Conservation (phyloP, 2,888 invertebrate species). For the Boloria selene region DNA sequence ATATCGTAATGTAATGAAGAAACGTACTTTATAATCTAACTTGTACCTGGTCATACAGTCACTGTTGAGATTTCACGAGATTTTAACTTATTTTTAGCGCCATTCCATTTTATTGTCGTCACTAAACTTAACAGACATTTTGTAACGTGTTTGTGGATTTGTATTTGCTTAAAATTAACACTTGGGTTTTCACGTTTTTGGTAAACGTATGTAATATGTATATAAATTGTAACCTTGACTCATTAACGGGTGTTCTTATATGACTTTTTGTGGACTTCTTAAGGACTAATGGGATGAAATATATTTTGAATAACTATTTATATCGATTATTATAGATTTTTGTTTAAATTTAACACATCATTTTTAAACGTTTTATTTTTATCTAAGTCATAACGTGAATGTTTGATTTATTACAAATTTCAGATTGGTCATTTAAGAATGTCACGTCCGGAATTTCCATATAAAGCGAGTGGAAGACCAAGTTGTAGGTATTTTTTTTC, state of each 20-base stretch:
- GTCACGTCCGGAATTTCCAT: conserved; percentile 75
- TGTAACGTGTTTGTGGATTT: conserved; percentile 6
- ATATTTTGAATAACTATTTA: neutral
- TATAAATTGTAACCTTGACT: conserved; percentile 21
- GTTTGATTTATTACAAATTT: conserved; percentile 50
- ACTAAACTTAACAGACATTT: conserved; percentile 7
- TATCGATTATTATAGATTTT: neutral
- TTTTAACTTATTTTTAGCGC: conserved; percentile 41
- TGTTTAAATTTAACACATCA: conserved; percentile 5
- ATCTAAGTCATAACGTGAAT: conserved; percentile 20
- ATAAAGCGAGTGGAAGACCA: conserved; percentile 52
- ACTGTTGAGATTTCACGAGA: conserved; percentile 42
- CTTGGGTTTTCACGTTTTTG: neutral
- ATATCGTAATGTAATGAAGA: conserved; percentile 43
- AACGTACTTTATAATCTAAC: conserved; percentile 40
- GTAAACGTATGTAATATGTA: conserved; percentile 15
- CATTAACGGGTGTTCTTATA: neutral
- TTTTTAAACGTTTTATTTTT: neutral
- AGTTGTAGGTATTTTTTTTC: conserved; percentile 43
- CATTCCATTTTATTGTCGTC: conserved; percentile 37
- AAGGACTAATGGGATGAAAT: conserved; percentile 22
- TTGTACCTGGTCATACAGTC: conserved; percentile 33
- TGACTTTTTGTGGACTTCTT: conserved; percentile 1
- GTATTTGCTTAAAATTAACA: conserved; percentile 19
- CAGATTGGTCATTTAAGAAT: conserved; percentile 82